Percentiles rank a stretch among this genome's conserved stretches.
phyloP scores from a whole-genome alignment of 2,797 vertebrate genomes.

The Myotis vivesi region DNA sequence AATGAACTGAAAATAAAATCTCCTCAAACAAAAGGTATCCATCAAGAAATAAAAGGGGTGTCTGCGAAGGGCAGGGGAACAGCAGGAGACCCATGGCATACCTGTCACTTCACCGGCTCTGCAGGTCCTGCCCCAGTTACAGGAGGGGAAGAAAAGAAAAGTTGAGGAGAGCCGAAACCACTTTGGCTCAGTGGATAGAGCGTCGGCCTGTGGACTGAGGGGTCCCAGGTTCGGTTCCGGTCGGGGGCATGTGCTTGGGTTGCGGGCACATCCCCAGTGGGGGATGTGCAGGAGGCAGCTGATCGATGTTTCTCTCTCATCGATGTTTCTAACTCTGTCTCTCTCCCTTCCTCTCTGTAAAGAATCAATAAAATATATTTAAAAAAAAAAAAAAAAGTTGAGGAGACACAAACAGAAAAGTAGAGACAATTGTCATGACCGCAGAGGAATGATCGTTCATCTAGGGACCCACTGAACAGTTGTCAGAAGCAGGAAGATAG shows the following conservation, averaged over 20 bases:
- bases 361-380: no score
- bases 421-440: background rate
- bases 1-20: background rate
- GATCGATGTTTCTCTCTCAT: no score
- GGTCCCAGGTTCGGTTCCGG: no score
- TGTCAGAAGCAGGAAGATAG: rapidly evolving
- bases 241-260: no score
- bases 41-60: background rate
- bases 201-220: no score
- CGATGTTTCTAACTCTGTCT: no score
- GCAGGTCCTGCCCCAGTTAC: background rate
- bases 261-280: no score
- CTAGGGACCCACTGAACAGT: no score
- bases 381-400: background rate
- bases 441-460: background rate
- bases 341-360: no score
- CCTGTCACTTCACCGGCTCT: background rate
- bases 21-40: background rate
- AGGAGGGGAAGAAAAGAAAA: background rate
- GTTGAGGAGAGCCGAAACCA: background rate
- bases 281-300: no score
- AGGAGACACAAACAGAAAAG: background rate
- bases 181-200: no score
- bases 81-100: rapidly evolving
- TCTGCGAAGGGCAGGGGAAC: background rate